These are phyloP conservation scores for Pelodiscus sinensis DNA, from an alignment of 2,113 vertebrate genomes.

Conservation along the genomic window DNA sequence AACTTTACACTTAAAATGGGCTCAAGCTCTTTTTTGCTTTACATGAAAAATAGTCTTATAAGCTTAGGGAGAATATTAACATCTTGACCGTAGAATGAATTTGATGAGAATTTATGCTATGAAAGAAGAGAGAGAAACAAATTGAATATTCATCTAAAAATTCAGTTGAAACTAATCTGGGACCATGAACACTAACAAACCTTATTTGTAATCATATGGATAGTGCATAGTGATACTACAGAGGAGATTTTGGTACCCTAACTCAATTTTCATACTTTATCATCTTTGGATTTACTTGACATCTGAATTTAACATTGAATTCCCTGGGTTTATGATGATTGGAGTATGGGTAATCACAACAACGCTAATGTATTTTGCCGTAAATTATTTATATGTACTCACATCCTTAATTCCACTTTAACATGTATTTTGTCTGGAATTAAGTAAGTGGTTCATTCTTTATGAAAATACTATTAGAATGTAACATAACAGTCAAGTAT, in stretches of 20 bases:
- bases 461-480: background rate
- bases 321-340: background rate
- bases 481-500: background rate
- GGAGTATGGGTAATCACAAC: background rate
- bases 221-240: background rate
- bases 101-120: background rate
- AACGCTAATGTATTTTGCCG: background rate
- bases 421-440: background rate
- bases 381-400: background rate
- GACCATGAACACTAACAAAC: background rate
- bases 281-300: background rate
- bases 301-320: background rate
- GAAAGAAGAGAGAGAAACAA: background rate
- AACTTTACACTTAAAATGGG: background rate
- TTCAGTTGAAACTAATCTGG: background rate
- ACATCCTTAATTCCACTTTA: background rate
- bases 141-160: background rate
- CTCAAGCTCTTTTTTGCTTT: background rate
- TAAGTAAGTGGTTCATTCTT: background rate
- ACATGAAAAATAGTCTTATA: background rate
- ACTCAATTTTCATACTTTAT: background rate
- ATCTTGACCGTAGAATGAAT: background rate
- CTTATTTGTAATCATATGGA: background rate
- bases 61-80: background rate
- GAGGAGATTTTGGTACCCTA: background rate